Conservation (phyloP, 2,888 invertebrate species). For the Empis livida region DNA sequence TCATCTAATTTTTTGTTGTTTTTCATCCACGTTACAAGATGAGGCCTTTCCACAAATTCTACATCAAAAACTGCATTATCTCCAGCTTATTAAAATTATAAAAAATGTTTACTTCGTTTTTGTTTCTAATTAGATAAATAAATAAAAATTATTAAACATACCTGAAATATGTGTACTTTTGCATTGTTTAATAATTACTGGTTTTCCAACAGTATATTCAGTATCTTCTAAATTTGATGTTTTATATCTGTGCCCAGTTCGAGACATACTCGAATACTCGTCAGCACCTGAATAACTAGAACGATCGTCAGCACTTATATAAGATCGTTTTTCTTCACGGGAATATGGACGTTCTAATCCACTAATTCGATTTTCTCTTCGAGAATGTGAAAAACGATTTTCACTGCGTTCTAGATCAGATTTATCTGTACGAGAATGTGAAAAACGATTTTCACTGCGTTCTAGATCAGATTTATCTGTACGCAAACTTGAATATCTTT, state of each 20-base stretch:
- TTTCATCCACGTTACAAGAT: slow-evolving; percentile 70
- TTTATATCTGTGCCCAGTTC: slow-evolving; percentile 6
- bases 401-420: too few species aligned
- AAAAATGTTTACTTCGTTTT: too few species aligned
- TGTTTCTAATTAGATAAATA: neutral
- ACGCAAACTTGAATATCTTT: too few species aligned
- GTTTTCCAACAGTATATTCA: slow-evolving; percentile 40
- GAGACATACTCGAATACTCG: slow-evolving; percentile 12
- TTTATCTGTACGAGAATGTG: too few species aligned
- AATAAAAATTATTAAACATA: slow-evolving; percentile 44
- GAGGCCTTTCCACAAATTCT: slow-evolving; percentile 49
- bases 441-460: too few species aligned
- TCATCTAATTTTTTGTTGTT: slow-evolving; percentile 73
- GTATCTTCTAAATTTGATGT: neutral
- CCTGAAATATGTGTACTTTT: slow-evolving; percentile 61
- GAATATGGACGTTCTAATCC: neutral
- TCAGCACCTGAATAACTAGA: slow-evolving; percentile 8
- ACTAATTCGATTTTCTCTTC: neutral
- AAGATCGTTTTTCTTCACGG: slow-evolving; percentile 16
- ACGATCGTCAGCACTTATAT: slow-evolving; percentile 12
- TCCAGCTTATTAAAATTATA: slow-evolving; percentile 48
- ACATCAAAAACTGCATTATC: slow-evolving; percentile 73
- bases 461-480: too few species aligned
- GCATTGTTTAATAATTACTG: slow-evolving; percentile 54
- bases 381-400: too few species aligned